Evolutionary conservation across 2,113 vertebrate genomes (phyloP).

Genomic region (Ia io): DNA sequence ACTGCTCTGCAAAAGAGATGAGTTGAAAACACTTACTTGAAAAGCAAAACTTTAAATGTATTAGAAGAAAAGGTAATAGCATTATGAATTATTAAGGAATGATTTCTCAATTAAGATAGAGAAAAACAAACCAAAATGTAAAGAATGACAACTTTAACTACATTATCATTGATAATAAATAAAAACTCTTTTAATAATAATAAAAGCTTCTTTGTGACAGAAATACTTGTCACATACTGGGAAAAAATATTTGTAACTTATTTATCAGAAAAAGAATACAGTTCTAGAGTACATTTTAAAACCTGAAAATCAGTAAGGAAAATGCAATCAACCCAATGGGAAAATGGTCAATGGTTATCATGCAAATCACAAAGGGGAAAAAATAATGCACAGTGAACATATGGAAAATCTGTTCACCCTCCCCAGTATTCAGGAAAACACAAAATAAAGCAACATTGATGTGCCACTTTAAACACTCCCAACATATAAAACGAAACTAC

Average conservation of each 20-base stretch:
- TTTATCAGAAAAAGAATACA: not conserved
- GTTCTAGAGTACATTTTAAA: not conserved
- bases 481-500: not conserved
- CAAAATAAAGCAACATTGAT: not conserved
- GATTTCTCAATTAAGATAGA: not conserved
- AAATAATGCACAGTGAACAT: not conserved
- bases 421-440: not conserved
- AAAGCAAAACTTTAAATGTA: not conserved
- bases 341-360: not conserved
- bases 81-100: not conserved
- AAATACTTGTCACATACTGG: not conserved
- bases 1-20: not conserved
- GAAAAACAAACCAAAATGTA: not conserved
- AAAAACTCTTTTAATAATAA: conserved; percentile 3
- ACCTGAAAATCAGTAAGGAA: not conserved
- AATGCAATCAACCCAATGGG: not conserved
- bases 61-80: not conserved
- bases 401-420: not conserved
- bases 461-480: not conserved
- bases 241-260: not conserved
- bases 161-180: not conserved
- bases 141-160: not conserved
- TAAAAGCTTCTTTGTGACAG: not conserved
- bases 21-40: not conserved
- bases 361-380: not conserved